Base-by-base conservation (phyloP, 2,888 invertebrate species). In the Agrotis clavis region DNA sequence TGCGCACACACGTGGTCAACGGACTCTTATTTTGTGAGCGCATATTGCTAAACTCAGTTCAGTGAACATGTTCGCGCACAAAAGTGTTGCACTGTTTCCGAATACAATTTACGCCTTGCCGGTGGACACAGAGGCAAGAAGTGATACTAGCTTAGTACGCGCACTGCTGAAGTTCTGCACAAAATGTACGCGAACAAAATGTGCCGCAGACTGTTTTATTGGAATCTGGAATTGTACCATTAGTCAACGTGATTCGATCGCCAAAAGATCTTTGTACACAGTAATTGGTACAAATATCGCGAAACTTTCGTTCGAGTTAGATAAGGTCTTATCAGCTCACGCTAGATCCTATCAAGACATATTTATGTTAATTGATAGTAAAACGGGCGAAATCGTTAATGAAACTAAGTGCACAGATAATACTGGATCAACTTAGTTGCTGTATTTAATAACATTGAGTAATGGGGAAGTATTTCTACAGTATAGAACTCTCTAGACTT, bases 381-480 rank as follows among this genome's bases (percentile, higher is more conserved):
- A 45, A 63, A 71, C 51, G 57, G 56, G 45, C n/a, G 18, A 41
- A 50, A 35, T 59, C 56, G n/a, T 64, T 69, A 67, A 74, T 60
- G 50, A 67, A 63, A 59, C 21, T 70, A 47, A 48, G 53, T 78
- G 48, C n/a, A 35, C 30, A 81, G 13, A 60, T 66, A 72, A 53
- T 57, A 56, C 21, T 51, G 51, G 56, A 68, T 69, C 73, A 77
- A 67, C 77, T 57, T 54, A 61, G 74, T 77, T 67, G 78, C 53
- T 69, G 57, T 67, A 54, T 67, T 35, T 77, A 77, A 70, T 81
- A 81, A 72, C 68, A 68, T 48, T 60, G 56, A 64, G 63, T 50
- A 74, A 81, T 74, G 53, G 77, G 80, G 80, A 80, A 80, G 82
- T 81, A 61, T 67, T 65, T 57, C 18, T 6, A 21, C 45, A 54